Evolutionary conservation across 2,888 invertebrate species (phyloP), one percentile per base, ranked within the genome.

Genomic region (Megamerina dolium): DNA sequence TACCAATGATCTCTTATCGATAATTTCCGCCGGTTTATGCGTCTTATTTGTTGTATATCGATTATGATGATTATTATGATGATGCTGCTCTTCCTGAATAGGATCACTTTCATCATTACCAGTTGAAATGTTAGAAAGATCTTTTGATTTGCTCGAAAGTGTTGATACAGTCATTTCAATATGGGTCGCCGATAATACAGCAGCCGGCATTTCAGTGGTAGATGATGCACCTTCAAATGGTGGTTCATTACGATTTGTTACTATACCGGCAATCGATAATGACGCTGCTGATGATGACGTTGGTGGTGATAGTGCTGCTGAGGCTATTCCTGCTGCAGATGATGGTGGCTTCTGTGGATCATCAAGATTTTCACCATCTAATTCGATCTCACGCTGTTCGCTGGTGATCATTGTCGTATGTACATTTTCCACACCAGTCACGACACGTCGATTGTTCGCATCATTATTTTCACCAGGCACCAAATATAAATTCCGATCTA

Each of bases 291-390:
- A n/a, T n/a, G n/a, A n/a, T n/a, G n/a, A n/a, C n/a, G 36, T 40
- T 19, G 48, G 8, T 43, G 44, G 31, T 41, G 49, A 17, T 43
- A 31, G 14, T 43, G 43, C 17, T 50, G 52, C 17, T 41, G 48
- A 5, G 41, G 43, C 2, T 29, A 39, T 32, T 46, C 51, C 21
- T 43, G 41, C 10, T 45, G 49, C 13, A 45, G 46, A 16, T 31
- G 56, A 17, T 51, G 59, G n/a, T 49, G 53, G 9, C 46, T 47
- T 56, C 23, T 52, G 54, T 23, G 66, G 63, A 55, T 72, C 71
- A 49, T 72, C 70, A n/a, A 72, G 49, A 58, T 80, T 80, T 57
- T 80, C 80, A 1, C 80, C 80, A 54, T 80, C 80, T 66, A 80
- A 72, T 31, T 73, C 75, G 10, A 77, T 63, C 57, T 80, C 80